These are phyloP conservation scores for Ovis canadensis DNA, from an alignment of 2,113 vertebrate genomes.

Conservation along the genomic window DNA sequence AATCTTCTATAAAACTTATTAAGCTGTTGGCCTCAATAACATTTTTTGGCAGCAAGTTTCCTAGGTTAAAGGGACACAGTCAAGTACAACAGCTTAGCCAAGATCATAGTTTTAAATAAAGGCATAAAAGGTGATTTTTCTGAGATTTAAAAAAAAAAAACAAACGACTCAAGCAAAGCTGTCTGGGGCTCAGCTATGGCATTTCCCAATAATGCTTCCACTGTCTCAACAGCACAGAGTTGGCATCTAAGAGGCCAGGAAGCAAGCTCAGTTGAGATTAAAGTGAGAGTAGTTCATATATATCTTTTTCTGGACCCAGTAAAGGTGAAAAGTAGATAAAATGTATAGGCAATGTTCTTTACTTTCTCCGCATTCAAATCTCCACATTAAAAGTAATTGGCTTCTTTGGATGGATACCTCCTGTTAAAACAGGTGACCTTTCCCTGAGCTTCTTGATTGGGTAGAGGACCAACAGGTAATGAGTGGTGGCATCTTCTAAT, in stretches of 20 bases:
- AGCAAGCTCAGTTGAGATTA: not conserved
- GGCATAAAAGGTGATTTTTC: constrained; percentile 57
- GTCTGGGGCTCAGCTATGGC: constrained; percentile 3
- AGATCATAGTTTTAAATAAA: constrained; percentile 65
- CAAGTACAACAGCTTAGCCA: constrained; percentile 60
- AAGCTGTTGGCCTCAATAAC: constrained; percentile 71
- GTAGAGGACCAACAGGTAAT: not conserved
- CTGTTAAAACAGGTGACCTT: not conserved
- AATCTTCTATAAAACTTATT: constrained; percentile 77
- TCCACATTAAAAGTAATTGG: not conserved
- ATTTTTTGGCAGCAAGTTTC: constrained; percentile 66
- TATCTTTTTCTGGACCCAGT: not conserved
- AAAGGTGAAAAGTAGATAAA: not conserved
- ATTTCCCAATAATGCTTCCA: not conserved
- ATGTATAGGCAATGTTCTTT: not conserved
- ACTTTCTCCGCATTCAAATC: not conserved
- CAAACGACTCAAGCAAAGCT: not conserved
- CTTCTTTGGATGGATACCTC: not conserved
- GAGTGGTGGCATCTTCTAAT: not conserved
- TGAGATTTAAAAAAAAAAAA: constrained; percentile 45
- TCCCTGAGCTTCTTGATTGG: not conserved
- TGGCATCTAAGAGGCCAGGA: not conserved
- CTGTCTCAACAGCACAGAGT: not conserved
- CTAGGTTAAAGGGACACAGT: constrained; percentile 70
- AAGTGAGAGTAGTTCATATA: not conserved